Evolutionary conservation across 2,797 vertebrate genomes (phyloP), one percentile per base, ranked within the genome.

Genomic region (Silurus aristotelis): DNA sequence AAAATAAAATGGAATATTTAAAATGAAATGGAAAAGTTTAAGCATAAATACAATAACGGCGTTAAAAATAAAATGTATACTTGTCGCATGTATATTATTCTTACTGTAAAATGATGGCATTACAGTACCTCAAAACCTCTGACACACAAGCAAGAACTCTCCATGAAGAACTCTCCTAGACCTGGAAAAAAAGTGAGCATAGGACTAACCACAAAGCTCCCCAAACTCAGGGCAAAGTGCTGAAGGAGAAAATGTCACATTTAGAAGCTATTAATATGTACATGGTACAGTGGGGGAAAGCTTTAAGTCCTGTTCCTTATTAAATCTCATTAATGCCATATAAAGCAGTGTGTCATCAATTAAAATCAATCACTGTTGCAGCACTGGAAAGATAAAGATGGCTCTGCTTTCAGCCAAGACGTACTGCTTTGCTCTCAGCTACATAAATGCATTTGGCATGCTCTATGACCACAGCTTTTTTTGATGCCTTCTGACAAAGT

Each of bases 191-290:
- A 75, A 72, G 48, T 85, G 13, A 43, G 20, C 25, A 61, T 61
- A 38, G 72, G 70, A 52, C 56, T 64, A 31, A 75, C 19, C 70
- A 63, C 25, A 43, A 72, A 82, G 68, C 83, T 82, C 68, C 43
- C 25, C 63, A 60, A 87, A 84, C 80, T 87, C 86, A 76, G 60
- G 46, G 78, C 75, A 38, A 76, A 88, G 86, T 89, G 43, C 86
- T 87, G 83, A 87, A 90, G 88, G 84, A 84, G 84, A 87, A 92
- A 93, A 92, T 92, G 91, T 91, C 90, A 91, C 46, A 83, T 91
- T 91, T 91, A 84, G 90, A 92, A 91, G 90, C 87, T 87, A 94
- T 94, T 91, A 91, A 92, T 90, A 88, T 92, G 88, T 90, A 78
- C 80, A 58, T 85, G 75, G 84, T 84, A 68, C 52, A 87, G 81